phyloP scores from a whole-genome alignment of 2,888 invertebrate genomes.

The Pyrochroa serraticornis region DNA sequence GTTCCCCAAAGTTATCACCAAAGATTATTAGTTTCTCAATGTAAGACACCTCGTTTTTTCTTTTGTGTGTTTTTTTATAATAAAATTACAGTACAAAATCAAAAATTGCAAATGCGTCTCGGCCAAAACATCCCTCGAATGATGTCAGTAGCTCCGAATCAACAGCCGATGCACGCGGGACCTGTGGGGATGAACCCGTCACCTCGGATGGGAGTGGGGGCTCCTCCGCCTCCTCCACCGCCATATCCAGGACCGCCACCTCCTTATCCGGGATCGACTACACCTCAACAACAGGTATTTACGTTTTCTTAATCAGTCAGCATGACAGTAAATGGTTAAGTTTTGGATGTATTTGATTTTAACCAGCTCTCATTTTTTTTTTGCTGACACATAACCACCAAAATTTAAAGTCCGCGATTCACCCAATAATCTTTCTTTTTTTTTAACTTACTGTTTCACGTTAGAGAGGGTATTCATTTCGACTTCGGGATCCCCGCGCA shows the following conservation, averaged over 20 bases:
- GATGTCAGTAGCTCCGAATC: slow-evolving; percentile 35
- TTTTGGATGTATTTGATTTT: slow-evolving; percentile 22
- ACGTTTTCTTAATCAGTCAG: slow-evolving; percentile 12
- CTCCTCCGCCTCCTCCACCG: slow-evolving; percentile 72
- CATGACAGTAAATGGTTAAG: slow-evolving; percentile 24
- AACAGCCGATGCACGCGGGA: slow-evolving; percentile 36
- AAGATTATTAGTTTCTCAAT: slow-evolving; percentile 47
- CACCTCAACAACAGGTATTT: slow-evolving; percentile 41
- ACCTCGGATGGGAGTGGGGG: slow-evolving; percentile 54
- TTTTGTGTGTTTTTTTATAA: neutral
- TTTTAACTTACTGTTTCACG: too few relatives aligned
- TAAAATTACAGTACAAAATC: slow-evolving; percentile 52
- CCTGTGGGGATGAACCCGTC: slow-evolving; percentile 56
- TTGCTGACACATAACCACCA: neutral
- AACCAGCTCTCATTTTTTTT: neutral
- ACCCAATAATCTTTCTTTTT: too few relatives aligned
- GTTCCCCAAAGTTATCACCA: slow-evolving; percentile 60
- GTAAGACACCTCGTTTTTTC: slow-evolving; percentile 48
- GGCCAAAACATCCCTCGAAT: slow-evolving; percentile 45
- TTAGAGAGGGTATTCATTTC: too few relatives aligned
- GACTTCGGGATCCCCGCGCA: too few relatives aligned
- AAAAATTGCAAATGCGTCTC: slow-evolving; percentile 55
- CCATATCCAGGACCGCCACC: slow-evolving; percentile 75
- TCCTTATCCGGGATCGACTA: slow-evolving; percentile 67
- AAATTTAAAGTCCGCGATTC: slow-evolving; percentile 1